These are phyloP conservation scores for Brienomyrus brachyistius DNA, from an alignment of 2,113 vertebrate species.

Conservation along the genomic window DNA sequence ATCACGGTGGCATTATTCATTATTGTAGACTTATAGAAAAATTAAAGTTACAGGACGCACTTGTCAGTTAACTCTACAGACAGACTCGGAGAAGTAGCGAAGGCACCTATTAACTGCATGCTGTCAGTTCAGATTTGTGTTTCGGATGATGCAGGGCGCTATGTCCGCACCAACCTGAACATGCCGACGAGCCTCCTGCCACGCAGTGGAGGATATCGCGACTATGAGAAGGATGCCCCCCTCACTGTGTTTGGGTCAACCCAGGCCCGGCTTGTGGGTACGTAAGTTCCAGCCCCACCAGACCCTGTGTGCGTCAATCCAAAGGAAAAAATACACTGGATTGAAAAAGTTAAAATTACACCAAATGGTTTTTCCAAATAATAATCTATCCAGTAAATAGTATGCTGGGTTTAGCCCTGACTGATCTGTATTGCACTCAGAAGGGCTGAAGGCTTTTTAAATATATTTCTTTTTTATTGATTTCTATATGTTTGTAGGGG, in stretches of 20 bases:
- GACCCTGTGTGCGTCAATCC: not conserved
- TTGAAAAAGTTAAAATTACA: not conserved
- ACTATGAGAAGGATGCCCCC: constrained; percentile 93
- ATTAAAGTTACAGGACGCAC: not conserved
- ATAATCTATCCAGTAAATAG: not conserved
- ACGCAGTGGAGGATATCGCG: constrained; percentile 77
- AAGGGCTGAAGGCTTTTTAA: not conserved
- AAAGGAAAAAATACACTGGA: not conserved
- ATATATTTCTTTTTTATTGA: not conserved
- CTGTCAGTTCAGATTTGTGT: not conserved
- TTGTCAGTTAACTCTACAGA: not conserved
- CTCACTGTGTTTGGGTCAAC: constrained; percentile 94
- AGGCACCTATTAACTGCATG: not conserved
- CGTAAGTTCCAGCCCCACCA: constrained; percentile 19
- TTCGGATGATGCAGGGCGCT: constrained; percentile 65
- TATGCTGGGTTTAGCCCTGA: not conserved
- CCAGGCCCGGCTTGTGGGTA: constrained; percentile 82
- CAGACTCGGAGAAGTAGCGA: not conserved
- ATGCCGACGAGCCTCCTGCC: constrained; percentile 84
- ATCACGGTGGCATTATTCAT: not conserved
- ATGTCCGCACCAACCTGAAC: constrained; percentile 89
- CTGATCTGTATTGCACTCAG: not conserved
- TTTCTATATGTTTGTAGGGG: constrained; percentile 58
- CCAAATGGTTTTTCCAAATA: not conserved
- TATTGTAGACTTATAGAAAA: not conserved